Evolutionary conservation across 2,113 vertebrate genomes (phyloP), one percentile per base, ranked within the genome.

Genomic region (Pterophyllum scalare): DNA sequence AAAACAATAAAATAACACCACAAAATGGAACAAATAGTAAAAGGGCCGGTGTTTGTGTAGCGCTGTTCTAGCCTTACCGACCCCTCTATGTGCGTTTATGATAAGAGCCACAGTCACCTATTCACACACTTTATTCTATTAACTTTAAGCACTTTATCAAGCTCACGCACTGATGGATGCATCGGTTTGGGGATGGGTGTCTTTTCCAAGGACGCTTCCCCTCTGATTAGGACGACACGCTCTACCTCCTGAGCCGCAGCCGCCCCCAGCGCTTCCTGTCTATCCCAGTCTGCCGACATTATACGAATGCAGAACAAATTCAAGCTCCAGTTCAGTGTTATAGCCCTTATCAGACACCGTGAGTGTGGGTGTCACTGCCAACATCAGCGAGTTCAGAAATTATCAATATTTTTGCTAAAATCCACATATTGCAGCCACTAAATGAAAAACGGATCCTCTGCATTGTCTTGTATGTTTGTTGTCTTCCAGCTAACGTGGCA

Each of bases 401-500:
- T 52, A 54, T 33, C 1, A 17, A 67, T 64, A 24, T 59, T 7
- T 58, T 77, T 1, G 2, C 38, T 67, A 24, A 64, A 82, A 64
- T 74, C 49, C 14, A 64, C 59, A 64, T 14, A 20, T 57, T 79
- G 56, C 11, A 58, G 61, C 28, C 31, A 59, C 26, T 43, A 80
- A 46, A 75, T 64, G 59, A 52, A 61, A 58, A 59, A 24, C 14
- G 12, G 22, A 33, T 87, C 81, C 28, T 72, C 43, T 49, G 49
- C 57, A 70, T 52, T 31, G 49, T 75, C 76, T 86, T 35, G 9
- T 62, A 75, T 64, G 60, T n/a, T 62, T 84, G 61, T 75, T 86
- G 74, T 88, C 80, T 87, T 58, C 75, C 49, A 40, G 31, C 64
- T 81, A 67, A 79, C 40, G 8, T 75, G 72, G 83, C 79, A 85